These are phyloP conservation scores for Bursaphelenchus okinawaensis DNA, from an alignment of 2,888 invertebrate genomes.

Conservation along the genomic window DNA sequence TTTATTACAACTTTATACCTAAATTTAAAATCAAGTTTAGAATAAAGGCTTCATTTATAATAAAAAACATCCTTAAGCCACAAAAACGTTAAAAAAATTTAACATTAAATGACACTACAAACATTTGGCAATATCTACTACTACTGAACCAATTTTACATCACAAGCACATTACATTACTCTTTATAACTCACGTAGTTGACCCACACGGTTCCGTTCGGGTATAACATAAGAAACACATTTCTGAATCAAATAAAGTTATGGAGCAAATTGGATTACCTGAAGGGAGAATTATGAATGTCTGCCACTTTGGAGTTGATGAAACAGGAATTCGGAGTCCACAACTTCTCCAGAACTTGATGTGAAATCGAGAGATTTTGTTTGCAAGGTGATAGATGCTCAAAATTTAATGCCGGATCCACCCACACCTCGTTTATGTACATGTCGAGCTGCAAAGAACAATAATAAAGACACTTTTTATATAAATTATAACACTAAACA, in stretches of 20 bases:
- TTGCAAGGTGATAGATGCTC: conserved; percentile 56
- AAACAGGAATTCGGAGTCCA: conserved; percentile 55
- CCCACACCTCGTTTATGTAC: conserved; percentile 58
- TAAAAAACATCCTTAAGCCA: too few species aligned
- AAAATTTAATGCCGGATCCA: conserved; percentile 50
- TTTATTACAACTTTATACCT: too few species aligned
- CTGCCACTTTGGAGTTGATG: conserved; percentile 54
- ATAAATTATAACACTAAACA: too few species aligned
- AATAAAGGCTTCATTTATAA: too few species aligned
- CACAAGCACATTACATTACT: background rate
- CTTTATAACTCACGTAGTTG: conserved; percentile 46
- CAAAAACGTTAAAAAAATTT: too few species aligned
- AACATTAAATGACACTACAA: too few species aligned
- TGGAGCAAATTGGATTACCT: conserved; percentile 27
- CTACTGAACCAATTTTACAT: background rate
- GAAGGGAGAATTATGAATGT: conserved; percentile 56
- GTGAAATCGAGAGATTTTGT: conserved; percentile 53
- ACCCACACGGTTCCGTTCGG: conserved; percentile 57
- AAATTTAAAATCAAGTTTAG: too few species aligned
- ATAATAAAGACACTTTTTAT: too few species aligned
- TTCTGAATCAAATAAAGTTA: conserved; percentile 30
- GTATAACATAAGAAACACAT: conserved; percentile 56
- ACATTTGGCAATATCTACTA: too few species aligned
- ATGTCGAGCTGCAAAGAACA: conserved; percentile 49
- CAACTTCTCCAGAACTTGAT: conserved; percentile 44